Conservation (phyloP, 1,140 invertebrate species). For the Microplitis demolitor region DNA sequence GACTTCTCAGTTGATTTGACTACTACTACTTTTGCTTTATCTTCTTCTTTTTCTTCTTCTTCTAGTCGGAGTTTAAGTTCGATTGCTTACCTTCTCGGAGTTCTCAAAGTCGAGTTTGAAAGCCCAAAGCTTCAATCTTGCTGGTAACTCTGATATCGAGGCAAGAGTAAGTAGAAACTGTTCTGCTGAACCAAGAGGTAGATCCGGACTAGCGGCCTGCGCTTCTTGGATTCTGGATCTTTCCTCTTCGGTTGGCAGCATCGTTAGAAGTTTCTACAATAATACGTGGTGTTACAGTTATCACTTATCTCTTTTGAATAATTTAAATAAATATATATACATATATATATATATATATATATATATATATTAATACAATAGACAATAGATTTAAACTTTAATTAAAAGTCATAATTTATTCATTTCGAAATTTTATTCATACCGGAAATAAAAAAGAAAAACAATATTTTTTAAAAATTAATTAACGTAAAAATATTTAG, state of each 20-base stretch:
- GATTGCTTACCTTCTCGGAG: conserved; percentile 78
- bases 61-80: neutral
- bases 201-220: conserved; percentile 88
- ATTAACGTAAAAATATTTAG: too few relatives aligned
- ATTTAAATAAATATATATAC: too few relatives aligned
- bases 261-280: conserved; percentile 88
- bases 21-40: conserved; percentile 18
- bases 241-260: conserved; percentile 98
- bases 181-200: conserved; percentile 95
- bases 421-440: too few relatives aligned
- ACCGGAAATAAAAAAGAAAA: too few relatives aligned
- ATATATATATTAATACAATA: too few relatives aligned
- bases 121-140: conserved; percentile 95
- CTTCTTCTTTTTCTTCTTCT: too few relatives aligned
- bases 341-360: too few relatives aligned
- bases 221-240: conserved; percentile 95
- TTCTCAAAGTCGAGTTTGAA: conserved; percentile 99
- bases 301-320: too few relatives aligned
- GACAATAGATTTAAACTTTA: conserved; percentile 21
- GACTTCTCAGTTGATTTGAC: conserved; percentile 12
- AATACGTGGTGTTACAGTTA: neutral
- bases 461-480: too few relatives aligned
- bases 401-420: too few relatives aligned
- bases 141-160: conserved; percentile 93
- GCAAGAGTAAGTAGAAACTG: conserved; percentile 95